Evolutionary conservation across 37 sponge, comb jelly and placozoan genomes (phyloP).

Genomic region (Mnemiopsis leidyi): DNA sequence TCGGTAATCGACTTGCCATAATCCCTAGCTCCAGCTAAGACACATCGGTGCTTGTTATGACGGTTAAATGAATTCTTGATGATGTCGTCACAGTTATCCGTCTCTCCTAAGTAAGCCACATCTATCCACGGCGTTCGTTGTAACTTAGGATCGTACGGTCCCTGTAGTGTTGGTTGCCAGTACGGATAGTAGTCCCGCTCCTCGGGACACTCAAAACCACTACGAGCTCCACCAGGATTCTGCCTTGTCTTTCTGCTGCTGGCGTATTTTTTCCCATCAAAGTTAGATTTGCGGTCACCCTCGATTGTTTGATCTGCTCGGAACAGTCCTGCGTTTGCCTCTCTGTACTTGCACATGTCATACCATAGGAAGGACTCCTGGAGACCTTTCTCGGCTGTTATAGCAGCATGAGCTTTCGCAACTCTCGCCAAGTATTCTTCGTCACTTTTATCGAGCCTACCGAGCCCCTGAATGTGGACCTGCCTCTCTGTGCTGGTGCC

Average conservation of each 20-base stretch:
- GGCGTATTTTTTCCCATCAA: neutral
- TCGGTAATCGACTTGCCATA: constrained; percentile 1
- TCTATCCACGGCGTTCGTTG: constrained; percentile 36
- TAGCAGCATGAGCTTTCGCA: too few relatives aligned
- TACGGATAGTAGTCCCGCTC: constrained; percentile 43
- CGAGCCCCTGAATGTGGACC: neutral
- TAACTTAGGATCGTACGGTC: too few relatives aligned
- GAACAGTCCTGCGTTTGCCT: constrained; percentile 60
- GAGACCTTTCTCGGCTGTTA: too few relatives aligned
- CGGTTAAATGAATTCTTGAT: neutral
- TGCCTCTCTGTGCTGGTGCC: neutral
- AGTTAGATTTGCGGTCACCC: too few relatives aligned
- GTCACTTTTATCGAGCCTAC: too few relatives aligned
- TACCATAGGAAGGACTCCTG: constrained; percentile 24
- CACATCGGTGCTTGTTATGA: neutral
- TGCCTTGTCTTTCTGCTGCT: neutral
- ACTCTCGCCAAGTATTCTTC: too few relatives aligned
- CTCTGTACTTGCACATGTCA: constrained; percentile 18
- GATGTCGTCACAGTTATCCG: constrained; percentile 21
- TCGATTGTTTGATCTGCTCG: neutral
- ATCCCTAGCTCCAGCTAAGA: neutral
- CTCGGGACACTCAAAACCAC: constrained; percentile 34
- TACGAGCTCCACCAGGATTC: neutral
- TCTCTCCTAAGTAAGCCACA: constrained; percentile 5
- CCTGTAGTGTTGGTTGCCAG: constrained; percentile 44